These are phyloP conservation scores for Brenthis hecate DNA, from an alignment of 2,888 invertebrate genomes.

Conservation along the genomic window DNA sequence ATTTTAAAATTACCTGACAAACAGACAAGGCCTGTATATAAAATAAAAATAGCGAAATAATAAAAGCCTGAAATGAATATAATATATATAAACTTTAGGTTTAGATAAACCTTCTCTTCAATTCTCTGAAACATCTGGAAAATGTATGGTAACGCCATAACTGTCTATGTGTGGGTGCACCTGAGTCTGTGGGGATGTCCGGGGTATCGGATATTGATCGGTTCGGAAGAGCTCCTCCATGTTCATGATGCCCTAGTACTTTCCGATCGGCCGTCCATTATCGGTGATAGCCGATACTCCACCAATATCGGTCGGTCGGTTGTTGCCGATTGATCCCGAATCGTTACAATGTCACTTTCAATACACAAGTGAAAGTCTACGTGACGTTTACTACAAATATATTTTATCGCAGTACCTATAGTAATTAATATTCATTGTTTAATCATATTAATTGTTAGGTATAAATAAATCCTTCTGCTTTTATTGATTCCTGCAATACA, in stretches of 20 bases:
- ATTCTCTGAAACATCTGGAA: constrained; percentile 27
- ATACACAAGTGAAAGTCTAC: not conserved
- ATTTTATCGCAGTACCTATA: too few species aligned
- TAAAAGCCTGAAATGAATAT: too few species aligned
- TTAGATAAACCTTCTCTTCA: constrained; percentile 2
- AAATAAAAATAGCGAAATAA: too few species aligned
- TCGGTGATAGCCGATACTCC: constrained; percentile 68
- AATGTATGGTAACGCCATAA: constrained; percentile 40
- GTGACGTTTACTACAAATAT: too few species aligned
- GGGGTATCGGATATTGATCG: constrained; percentile 69
- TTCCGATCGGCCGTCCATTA: constrained; percentile 76
- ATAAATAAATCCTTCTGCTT: too few species aligned
- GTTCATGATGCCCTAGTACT: constrained; percentile 65
- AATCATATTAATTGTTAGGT: too few species aligned
- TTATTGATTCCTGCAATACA: too few species aligned
- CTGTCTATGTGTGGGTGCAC: constrained; percentile 45
- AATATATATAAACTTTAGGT: not conserved
- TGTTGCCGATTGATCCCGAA: not conserved
- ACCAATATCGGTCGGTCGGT: constrained; percentile 46
- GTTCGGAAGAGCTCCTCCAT: constrained; percentile 64
- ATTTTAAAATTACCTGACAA: too few species aligned
- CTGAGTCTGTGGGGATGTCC: constrained; percentile 59
- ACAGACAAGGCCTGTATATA: too few species aligned
- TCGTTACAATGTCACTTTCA: not conserved
- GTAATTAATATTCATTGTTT: too few species aligned